A percentile compares a stretch with the other conserved stretches of the same genome.
These are phyloP conservation scores for Neosilurus mollespiculum DNA, from an alignment of 2,797 vertebrate genomes.

Conservation along the genomic window DNA sequence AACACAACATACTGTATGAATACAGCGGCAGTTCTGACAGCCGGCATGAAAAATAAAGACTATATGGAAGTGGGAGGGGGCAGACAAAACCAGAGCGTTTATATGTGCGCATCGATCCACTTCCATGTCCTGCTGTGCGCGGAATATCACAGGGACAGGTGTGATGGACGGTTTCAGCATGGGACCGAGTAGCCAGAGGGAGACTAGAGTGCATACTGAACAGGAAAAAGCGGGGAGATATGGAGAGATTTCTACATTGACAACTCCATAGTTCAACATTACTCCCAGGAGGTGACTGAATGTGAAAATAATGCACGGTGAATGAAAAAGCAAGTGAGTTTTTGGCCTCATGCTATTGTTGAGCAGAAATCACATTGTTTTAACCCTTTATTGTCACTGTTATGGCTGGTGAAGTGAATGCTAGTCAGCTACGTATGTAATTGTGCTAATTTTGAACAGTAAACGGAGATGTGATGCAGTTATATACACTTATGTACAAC, in stretches of 20 bases:
- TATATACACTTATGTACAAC: not conserved
- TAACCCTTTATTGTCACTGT: not conserved
- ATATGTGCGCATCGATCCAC: slow-evolving; percentile 43
- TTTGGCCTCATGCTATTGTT: not conserved
- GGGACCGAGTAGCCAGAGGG: slow-evolving; percentile 25
- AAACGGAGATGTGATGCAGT: not conserved
- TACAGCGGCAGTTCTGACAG: slow-evolving; percentile 2
- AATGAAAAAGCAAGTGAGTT: not conserved
- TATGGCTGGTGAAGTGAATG: not conserved
- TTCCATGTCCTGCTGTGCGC: slow-evolving; percentile 40
- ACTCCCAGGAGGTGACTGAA: not conserved
- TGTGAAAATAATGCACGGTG: not conserved
- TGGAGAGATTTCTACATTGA: slow-evolving; percentile 10
- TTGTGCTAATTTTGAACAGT: not conserved
- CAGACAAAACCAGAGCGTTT: slow-evolving; percentile 24
- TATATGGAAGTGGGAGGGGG: slow-evolving; percentile 15
- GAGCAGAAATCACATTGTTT: not conserved
- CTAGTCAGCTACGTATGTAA: too few species aligned
- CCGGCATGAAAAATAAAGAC: not conserved
- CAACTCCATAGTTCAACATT: slow-evolving; percentile 14
- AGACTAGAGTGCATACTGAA: slow-evolving; percentile 23
- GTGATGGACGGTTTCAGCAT: slow-evolving; percentile 42
- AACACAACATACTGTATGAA: not conserved
- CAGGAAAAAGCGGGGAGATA: slow-evolving; percentile 6
- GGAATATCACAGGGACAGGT: slow-evolving; percentile 28